Evolutionary conservation across 2,797 vertebrate species (phyloP).

Genomic region (Lindbergichthys nudifrons): DNA sequence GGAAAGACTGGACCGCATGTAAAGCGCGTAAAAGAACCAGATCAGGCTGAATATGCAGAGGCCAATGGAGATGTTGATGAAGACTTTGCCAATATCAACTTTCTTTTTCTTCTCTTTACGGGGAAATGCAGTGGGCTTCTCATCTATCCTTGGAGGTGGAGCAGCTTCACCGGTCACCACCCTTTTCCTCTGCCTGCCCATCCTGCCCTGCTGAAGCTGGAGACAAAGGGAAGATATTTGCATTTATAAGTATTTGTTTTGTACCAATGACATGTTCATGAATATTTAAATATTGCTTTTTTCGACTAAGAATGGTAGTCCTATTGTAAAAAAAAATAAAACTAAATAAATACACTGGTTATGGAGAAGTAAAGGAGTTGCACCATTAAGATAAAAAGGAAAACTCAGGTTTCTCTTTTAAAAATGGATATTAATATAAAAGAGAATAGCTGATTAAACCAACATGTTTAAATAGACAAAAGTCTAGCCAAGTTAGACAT

Average conservation of each 20-base stretch:
- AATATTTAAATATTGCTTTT: too few species aligned
- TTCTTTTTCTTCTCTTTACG: constrained; percentile 88
- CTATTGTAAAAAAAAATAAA: too few species aligned
- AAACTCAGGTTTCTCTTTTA: not conserved
- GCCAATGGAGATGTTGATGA: constrained; percentile 88
- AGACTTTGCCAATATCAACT: constrained; percentile 83
- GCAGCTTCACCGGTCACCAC: constrained; percentile 75
- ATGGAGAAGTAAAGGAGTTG: too few species aligned
- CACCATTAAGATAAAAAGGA: too few species aligned
- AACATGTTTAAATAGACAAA: not conserved
- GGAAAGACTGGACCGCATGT: constrained; percentile 83
- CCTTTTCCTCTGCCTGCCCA: constrained; percentile 87
- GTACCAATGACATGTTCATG: too few species aligned
- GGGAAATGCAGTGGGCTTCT: constrained; percentile 76
- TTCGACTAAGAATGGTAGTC: too few species aligned
- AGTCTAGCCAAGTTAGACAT: not conserved
- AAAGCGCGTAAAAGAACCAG: constrained; percentile 88
- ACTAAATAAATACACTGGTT: too few species aligned
- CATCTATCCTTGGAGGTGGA: constrained; percentile 81
- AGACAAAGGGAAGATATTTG: constrained; percentile 6
- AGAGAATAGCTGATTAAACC: not conserved
- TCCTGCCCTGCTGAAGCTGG: constrained; percentile 75
- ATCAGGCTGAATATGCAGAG: constrained; percentile 87
- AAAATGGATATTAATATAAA: not conserved
- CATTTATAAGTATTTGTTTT: too few species aligned